Evolutionary conservation across 2,113 vertebrate species (phyloP).

Genomic region (Pomatorhinus ruficollis): DNA sequence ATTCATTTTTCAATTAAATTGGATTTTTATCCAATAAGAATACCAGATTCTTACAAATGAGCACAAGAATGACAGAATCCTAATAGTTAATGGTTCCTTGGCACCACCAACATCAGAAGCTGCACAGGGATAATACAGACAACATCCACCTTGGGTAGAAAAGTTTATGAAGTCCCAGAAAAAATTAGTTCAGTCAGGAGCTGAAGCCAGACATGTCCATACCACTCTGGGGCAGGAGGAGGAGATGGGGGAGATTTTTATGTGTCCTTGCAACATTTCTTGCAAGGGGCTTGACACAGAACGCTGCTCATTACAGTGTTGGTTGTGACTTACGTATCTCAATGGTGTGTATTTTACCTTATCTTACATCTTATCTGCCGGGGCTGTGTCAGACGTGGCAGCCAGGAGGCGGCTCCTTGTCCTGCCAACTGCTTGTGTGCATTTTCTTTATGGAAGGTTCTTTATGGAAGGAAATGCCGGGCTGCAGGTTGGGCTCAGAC

Average conservation of each 20-base stretch:
- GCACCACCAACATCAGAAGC: not conserved
- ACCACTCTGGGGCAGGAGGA: not conserved
- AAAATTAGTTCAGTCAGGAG: not conserved
- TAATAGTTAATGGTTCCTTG: not conserved
- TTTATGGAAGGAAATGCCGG: not conserved
- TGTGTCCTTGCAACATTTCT: not conserved
- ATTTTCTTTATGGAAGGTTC: not conserved
- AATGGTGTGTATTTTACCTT: not conserved
- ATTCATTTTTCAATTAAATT: not conserved
- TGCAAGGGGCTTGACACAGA: not conserved
- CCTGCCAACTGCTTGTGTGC: not conserved
- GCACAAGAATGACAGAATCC: not conserved
- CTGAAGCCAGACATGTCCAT: not conserved
- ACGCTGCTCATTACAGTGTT: fast-evolving
- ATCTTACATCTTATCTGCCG: not conserved
- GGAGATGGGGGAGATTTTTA: not conserved
- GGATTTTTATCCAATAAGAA: not conserved
- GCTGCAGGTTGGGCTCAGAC: not conserved
- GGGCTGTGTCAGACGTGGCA: not conserved
- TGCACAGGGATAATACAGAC: not conserved
- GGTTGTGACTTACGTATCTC: not conserved
- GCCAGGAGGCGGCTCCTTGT: too few species aligned
- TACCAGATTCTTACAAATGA: not conserved
- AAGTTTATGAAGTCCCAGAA: not conserved
- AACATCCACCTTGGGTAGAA: not conserved